Evolutionary conservation across 2,888 invertebrate genomes (phyloP).

Genomic region (Mesorhabditis spiculigera): DNA sequence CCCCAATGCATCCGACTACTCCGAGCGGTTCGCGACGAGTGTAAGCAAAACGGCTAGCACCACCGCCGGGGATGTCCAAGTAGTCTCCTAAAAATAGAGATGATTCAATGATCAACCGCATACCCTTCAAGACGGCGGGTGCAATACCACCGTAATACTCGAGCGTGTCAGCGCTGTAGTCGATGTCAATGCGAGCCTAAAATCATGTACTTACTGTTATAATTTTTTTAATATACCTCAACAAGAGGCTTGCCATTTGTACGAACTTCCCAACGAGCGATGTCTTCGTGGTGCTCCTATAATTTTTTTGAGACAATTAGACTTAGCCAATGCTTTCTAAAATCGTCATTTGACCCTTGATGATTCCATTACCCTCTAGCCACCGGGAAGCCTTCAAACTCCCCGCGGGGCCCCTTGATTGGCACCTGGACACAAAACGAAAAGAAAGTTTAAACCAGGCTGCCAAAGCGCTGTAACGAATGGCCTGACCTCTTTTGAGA

Average conservation of each 20-base stretch:
- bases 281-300: constrained; percentile 43
- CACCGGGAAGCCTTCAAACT: no score
- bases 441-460: no score
- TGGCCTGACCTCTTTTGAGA: no score
- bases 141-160: constrained; percentile 43
- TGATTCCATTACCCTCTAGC: no score
- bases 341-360: no score
- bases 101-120: background rate
- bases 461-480: no score
- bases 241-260: constrained; percentile 66
- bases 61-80: constrained; percentile 40
- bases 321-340: no score
- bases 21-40: constrained; percentile 52
- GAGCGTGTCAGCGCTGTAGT: constrained; percentile 43
- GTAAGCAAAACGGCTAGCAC: constrained; percentile 47
- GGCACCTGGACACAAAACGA: no score
- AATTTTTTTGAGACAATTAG: background rate
- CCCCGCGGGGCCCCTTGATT: no score
- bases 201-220: background rate
- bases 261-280: constrained; percentile 59
- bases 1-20: constrained; percentile 53
- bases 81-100: constrained; percentile 32
- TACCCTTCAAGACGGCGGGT: constrained; percentile 43
- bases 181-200: constrained; percentile 34
- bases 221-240: constrained; percentile 60